phyloP scores from a whole-genome alignment of 2,113 vertebrate genomes.

The Ageneiosus marmoratus region DNA sequence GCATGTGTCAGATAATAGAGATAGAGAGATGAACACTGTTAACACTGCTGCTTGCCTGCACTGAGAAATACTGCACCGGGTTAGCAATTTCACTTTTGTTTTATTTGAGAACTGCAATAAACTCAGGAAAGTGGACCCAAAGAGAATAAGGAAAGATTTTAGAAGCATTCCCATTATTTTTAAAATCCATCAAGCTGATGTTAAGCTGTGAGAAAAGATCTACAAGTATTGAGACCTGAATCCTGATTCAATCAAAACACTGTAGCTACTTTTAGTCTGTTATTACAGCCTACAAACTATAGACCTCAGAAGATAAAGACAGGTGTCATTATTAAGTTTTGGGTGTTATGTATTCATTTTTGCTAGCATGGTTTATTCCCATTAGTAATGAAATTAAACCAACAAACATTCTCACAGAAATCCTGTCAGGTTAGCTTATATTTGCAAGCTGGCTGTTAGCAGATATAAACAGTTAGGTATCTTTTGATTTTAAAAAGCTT shows the following conservation, averaged over 20 bases:
- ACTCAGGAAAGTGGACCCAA: background rate
- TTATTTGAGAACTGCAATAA: background rate
- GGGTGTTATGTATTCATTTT: background rate
- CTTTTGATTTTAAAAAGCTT: background rate
- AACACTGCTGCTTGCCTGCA: conserved; percentile 29
- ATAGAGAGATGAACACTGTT: conserved; percentile 8
- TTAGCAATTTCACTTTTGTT: background rate
- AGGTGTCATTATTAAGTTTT: background rate
- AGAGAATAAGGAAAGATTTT: background rate
- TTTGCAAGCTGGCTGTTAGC: background rate
- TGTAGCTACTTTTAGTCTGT: background rate
- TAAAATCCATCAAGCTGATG: background rate
- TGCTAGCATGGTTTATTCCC: background rate
- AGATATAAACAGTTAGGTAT: no score
- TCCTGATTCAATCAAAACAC: conserved; percentile 25
- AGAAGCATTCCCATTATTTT: background rate
- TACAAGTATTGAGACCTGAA: background rate
- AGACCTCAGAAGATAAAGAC: background rate
- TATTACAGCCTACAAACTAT: background rate
- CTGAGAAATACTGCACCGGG: conserved; percentile 39
- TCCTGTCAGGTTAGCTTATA: background rate
- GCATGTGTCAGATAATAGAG: conserved; percentile 21
- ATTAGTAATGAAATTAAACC: background rate
- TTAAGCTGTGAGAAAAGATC: background rate
- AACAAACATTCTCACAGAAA: background rate